Base-by-base conservation (phyloP, 2,113 vertebrate genomes). In the Charina bottae region DNA sequence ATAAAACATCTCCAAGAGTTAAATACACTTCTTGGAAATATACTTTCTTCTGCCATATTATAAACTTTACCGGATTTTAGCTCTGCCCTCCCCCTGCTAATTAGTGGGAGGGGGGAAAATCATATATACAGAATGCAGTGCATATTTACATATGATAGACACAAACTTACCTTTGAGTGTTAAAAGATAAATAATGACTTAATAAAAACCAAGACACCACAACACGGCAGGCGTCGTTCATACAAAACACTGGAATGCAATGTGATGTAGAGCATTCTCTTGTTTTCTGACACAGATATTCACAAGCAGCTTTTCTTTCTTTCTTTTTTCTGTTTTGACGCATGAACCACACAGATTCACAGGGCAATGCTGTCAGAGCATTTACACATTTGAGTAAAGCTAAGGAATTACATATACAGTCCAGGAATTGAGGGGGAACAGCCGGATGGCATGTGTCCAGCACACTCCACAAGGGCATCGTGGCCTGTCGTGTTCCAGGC, bases 311-410 rank as follows among this genome's bases (percentile, higher is more conserved):
- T 95, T 96, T 87, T 87, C 49, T 49, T 49, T 49, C 46, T 46
- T 46, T 46, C 10, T n/a, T n/a, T 17, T 7, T 15, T 33, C 33
- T 96, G 94, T 95, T 98, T 96, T 95, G 95, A 97, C 96, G 97
- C 97, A 98, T 96, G 96, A 98, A 98, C 98, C 98, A 98, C 97
- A 97, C 98, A 96, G 96, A 96, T 97, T 97, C 98, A 98, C 98
- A 98, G 91, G 97, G 96, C 97, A 97, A 97, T 97, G 97, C 97
- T 91, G 92, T 88, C 68, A 90, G 54, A 96, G 96, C 97, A 97
- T 95, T 97, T 96, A 97, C 96, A 97, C 94, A 95, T 96, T 97
- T 94, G 97, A 89, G 95, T 95, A 96, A 96, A 97, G 96, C 97
- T 97, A 92, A 96, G 96, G 93, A 96, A 94, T 95, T 97, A 97